Percentiles rank a stretch among this genome's conserved stretches.
phyloP scores from a whole-genome alignment of 2,888 invertebrate genomes.

The Acholoe squamosa region DNA sequence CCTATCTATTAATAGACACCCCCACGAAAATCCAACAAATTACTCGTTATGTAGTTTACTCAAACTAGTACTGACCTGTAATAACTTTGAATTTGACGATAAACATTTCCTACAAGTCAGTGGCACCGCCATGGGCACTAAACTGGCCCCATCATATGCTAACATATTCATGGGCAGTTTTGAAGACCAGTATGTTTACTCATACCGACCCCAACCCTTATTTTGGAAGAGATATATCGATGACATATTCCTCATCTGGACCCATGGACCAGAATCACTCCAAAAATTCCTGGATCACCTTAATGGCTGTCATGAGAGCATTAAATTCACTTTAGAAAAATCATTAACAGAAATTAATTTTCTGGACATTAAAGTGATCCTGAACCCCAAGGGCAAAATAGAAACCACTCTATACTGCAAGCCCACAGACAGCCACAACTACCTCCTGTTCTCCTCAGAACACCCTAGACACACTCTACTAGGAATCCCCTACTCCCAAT shows the following conservation, averaged over 20 bases:
- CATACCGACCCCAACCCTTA: neutral
- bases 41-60: neutral
- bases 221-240: too few relatives aligned
- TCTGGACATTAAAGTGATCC: neutral
- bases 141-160: too few relatives aligned
- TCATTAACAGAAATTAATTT: too few relatives aligned
- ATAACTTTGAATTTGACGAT: too few relatives aligned
- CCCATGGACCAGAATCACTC: neutral
- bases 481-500: neutral
- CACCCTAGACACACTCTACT: too few relatives aligned
- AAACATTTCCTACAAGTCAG: too few relatives aligned
- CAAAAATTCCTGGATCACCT: neutral
- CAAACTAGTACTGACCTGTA: neutral
- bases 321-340: too few relatives aligned
- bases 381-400: neutral
- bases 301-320: neutral
- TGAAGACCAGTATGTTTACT: neutral
- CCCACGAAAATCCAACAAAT: too few relatives aligned
- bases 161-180: too few relatives aligned
- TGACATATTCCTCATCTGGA: too few relatives aligned
- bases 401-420: neutral
- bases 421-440: constrained; percentile 30
- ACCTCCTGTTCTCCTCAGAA: neutral
- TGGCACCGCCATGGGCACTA: too few relatives aligned
- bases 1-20: too few relatives aligned